Evolutionary conservation across 2,113 vertebrate genomes (phyloP), one percentile per base, ranked within the genome.

Genomic region (Apteryx owenii): DNA sequence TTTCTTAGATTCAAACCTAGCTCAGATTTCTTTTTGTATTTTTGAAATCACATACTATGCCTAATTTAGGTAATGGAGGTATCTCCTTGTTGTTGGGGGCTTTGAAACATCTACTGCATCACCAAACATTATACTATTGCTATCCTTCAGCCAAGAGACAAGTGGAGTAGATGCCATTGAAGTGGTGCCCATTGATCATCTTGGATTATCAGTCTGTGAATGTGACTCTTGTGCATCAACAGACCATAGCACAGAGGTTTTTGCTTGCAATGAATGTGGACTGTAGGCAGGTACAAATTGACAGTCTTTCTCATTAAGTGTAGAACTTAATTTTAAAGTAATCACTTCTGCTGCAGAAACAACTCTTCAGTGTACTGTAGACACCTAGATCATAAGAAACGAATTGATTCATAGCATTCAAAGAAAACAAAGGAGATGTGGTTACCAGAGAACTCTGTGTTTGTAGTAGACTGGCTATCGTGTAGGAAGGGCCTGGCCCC

Each of bases 91-190:
- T 71, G 60, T 71, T 40, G 25, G 61, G 26, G 69, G 23, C 48
- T 93, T 84, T 40, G 40, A 88, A 84, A 88, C 23, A 81, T 40
- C 46, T 53, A 19, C 36, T 83, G 44, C n/a, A 76, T 44, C 62
- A 42, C 61, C 82, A 46, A 71, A 36, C 19, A 25, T 90, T 20
- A 15, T 23, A 31, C 19, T 64, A 12, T 33, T 44, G 28, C 19
- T 70, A 78, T 80, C 48, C 48, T 73, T 78, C 44, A 31, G 61
- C 70, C 65, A 79, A 89, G 36, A 53, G 68, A 14, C 22, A 79
- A 83, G 40, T 28, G 53, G 79, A 82, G 76, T 65, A 61, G 72
- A 62, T 10, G 25, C 15, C 48, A 38, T 16, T 48, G 5, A 89
- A 85, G 40, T 29, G 50, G 53, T 22, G 85, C 31, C 62, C 50